phyloP scores from a whole-genome alignment of 2,888 invertebrate genomes.

The Rapana venosa region DNA sequence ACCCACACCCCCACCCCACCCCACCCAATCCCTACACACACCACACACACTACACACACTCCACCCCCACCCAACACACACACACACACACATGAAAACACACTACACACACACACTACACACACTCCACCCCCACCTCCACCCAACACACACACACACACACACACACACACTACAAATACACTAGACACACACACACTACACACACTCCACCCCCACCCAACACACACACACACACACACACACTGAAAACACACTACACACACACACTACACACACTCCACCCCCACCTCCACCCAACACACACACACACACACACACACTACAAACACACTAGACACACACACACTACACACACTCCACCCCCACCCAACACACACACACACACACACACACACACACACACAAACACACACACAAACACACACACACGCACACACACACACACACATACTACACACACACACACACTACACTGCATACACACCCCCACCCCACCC shows the following conservation, averaged over 20 bases:
- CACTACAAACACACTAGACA: background rate
- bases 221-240: background rate
- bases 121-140: too few relatives aligned
- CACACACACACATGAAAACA: background rate
- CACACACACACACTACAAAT: too few relatives aligned
- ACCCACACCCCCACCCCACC: too few relatives aligned
- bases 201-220: background rate
- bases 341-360: too few relatives aligned
- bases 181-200: too few relatives aligned
- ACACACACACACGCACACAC: slow-evolving; percentile 1
- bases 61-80: background rate
- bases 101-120: background rate
- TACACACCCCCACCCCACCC: background rate
- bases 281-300: background rate
- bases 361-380: too few relatives aligned
- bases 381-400: too few relatives aligned
- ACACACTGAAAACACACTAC: background rate
- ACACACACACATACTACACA: background rate
- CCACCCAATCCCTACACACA: background rate
- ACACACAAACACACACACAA: background rate
- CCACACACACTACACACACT: background rate
- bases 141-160: too few relatives aligned
- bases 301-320: background rate
- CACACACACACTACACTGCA: background rate
- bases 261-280: background rate